phyloP scores from a whole-genome alignment of 2,888 invertebrate species.

The Lacanobia oleracea region DNA sequence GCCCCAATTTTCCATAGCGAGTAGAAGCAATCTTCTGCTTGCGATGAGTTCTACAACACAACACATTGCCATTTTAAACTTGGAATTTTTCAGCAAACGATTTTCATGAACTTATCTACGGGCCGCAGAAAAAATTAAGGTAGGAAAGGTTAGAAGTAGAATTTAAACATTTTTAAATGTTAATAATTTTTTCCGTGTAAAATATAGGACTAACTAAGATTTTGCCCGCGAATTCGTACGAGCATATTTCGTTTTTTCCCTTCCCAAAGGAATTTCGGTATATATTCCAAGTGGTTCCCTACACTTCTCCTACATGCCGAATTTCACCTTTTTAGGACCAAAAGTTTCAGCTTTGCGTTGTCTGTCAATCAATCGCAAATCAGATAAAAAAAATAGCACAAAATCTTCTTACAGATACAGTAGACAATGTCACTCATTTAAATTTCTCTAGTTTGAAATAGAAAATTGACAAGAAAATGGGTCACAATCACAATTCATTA shows the following conservation, averaged over 20 bases:
- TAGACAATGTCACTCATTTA: background rate
- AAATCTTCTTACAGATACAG: background rate
- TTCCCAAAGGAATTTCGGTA: too few species aligned
- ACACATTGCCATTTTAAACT: slow-evolving; percentile 40
- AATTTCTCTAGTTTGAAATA: background rate
- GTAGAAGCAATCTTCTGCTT: slow-evolving; percentile 4
- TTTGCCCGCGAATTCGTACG: too few species aligned
- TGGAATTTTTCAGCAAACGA: slow-evolving; percentile 13
- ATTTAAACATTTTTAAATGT: slow-evolving; percentile 6
- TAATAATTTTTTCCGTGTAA: background rate
- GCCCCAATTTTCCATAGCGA: background rate
- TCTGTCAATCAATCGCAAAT: too few species aligned
- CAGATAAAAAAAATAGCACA: slow-evolving; percentile 1
- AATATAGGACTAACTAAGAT: background rate
- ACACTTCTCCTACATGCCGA: too few species aligned
- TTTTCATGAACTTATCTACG: slow-evolving; percentile 4
- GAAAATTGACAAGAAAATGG: background rate
- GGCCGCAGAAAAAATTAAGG: too few species aligned
- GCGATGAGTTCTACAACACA: slow-evolving; percentile 30
- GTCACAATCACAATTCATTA: background rate
- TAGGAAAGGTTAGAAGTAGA: background rate
- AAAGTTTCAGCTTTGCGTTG: too few species aligned
- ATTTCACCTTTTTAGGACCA: too few species aligned
- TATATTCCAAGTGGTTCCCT: too few species aligned
- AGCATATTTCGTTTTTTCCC: too few species aligned